Evolutionary conservation across 2,113 vertebrate species (phyloP), one percentile per base, ranked within the genome.

Genomic region (Leptosomus discolor): DNA sequence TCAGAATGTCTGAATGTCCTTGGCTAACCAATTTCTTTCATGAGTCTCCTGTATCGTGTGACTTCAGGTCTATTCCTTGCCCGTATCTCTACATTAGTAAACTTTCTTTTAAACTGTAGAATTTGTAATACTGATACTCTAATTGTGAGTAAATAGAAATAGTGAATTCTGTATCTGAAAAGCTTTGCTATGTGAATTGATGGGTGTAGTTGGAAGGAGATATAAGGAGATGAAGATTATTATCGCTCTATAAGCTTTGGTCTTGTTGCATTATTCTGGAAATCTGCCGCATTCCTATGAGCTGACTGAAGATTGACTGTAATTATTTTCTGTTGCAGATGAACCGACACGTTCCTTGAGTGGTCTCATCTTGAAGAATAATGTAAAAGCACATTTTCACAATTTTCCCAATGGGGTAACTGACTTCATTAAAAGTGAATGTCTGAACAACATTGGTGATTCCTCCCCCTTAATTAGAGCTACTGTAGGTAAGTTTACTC

Each of bases 351-450:
- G 99, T 41, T 99, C 99, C 48, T 97, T 99, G 94, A 99, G 99
- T 91, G 99, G 99, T 83, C 98, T 99, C 68, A 99, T 99, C 85
- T 98, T 99, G 97, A 99, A 99, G 97, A 99, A 99, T 98, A 99
- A 99, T 67, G 99, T 99, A 84, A 99, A 99, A 97, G 99, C 99
- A 71, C 99, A 99, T 98, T 99, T 99, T 98, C 99, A 99, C 96
- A 99, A 98, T 95, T 99, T 99, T 93, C 99, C 99, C 36, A 99
- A 98, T 93, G 99, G 99, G 7, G 99, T 99, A 76, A 99, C 99
- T 83, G 99, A 99, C 88, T 99, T 99, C 97, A 99, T 99, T 97
- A 99, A 99, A 98, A 99, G 98, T 67, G 99, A 99, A 98, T 99
- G 99, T 97, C 93, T 99, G 96, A 99, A 99, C 91, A 99, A 99